These are phyloP conservation scores for Lamellibrachia satsuma DNA, from an alignment of 2,888 invertebrate genomes.

Conservation along the genomic window DNA sequence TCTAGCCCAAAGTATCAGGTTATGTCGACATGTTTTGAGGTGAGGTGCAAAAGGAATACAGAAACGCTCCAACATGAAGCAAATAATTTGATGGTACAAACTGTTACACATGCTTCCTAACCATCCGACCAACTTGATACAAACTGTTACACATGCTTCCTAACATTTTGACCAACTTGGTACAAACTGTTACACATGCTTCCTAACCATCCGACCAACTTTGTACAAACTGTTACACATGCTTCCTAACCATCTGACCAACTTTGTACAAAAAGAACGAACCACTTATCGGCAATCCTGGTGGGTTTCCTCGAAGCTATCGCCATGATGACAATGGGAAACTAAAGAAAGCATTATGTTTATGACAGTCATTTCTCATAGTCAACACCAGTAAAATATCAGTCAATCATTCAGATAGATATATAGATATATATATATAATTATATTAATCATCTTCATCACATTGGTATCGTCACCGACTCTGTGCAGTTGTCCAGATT, in stretches of 20 bases:
- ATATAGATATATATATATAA: background rate
- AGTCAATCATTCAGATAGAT: background rate
- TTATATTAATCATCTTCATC: slow-evolving; percentile 13
- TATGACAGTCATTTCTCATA: background rate
- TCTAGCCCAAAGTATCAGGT: background rate
- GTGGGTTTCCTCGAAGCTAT: background rate
- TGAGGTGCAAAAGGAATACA: background rate
- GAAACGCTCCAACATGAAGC: background rate
- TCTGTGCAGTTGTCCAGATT: background rate
- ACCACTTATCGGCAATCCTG: background rate
- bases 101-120: background rate
- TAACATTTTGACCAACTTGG: background rate
- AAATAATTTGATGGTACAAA: slow-evolving; percentile 7
- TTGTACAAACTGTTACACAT: background rate
- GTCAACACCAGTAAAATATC: background rate
- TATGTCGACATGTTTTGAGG: background rate
- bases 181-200: background rate
- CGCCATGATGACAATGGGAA: background rate
- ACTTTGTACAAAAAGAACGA: background rate
- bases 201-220: background rate
- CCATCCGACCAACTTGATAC: background rate
- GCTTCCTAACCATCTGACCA: background rate
- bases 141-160: background rate
- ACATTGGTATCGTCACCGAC: background rate
- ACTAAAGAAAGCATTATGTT: background rate